These are phyloP conservation scores for Plotosus lineatus DNA, from an alignment of 2,113 vertebrate species.

Conservation along the genomic window DNA sequence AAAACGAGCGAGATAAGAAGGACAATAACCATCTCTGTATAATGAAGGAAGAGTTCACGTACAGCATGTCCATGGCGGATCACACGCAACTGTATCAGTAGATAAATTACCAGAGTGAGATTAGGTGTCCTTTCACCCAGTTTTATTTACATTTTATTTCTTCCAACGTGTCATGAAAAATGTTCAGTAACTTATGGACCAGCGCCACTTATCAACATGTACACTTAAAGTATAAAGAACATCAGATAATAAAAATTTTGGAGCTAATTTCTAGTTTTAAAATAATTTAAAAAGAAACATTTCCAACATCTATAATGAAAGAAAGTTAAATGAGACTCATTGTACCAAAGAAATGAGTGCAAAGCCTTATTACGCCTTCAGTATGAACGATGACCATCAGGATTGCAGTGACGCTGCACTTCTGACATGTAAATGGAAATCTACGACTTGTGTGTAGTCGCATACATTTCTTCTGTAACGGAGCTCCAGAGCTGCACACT, in stretches of 20 bases:
- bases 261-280: background rate
- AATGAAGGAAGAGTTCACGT: too few species aligned
- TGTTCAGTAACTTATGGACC: background rate
- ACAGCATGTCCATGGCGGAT: too few species aligned
- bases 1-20: too few species aligned
- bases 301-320: background rate
- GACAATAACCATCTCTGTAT: too few species aligned
- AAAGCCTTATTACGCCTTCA: background rate
- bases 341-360: background rate
- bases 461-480: background rate
- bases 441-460: background rate
- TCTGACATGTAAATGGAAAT: background rate
- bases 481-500: too few species aligned
- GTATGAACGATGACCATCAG: background rate
- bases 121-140: background rate
- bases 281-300: background rate
- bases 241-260: background rate
- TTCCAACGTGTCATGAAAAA: background rate
- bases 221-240: background rate
- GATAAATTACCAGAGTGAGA: background rate
- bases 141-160: background rate
- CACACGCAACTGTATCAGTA: background rate
- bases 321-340: background rate
- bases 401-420: background rate
- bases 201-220: background rate